Evolutionary conservation across 2,888 invertebrate species (phyloP).

Genomic region (Tortricodes alternella): DNA sequence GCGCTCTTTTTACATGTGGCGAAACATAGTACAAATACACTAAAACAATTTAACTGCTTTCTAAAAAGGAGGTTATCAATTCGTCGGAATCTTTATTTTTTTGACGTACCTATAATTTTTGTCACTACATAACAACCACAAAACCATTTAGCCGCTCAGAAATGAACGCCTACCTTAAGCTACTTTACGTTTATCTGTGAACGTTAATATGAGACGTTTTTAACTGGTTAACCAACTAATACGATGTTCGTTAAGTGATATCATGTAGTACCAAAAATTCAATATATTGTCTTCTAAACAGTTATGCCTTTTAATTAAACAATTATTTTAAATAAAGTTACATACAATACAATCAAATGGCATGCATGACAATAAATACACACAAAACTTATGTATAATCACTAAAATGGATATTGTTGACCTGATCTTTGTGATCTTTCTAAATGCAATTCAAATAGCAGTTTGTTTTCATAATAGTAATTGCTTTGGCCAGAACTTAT

Average conservation of each 20-base stretch:
- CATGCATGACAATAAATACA: constrained; percentile 53
- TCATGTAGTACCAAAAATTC: constrained; percentile 8
- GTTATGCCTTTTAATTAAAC: constrained; percentile 40
- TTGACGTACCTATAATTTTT: no score
- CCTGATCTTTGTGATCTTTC: constrained; percentile 88
- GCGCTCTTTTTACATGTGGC: no score
- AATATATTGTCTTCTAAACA: constrained; percentile 35
- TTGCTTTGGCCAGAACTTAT: constrained; percentile 90
- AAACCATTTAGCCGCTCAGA: no score
- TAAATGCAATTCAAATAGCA: constrained; percentile 92
- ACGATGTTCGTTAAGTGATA: not conserved
- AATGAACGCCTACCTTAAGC: no score
- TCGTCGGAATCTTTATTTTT: no score
- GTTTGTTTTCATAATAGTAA: constrained; percentile 93
- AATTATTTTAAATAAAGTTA: constrained; percentile 47
- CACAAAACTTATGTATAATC: constrained; percentile 52
- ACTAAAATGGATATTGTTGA: constrained; percentile 71
- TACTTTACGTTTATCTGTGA: no score
- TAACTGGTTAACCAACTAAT: no score
- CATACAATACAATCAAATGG: constrained; percentile 47
- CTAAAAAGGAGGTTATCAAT: no score
- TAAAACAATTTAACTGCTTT: no score
- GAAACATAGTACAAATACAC: no score
- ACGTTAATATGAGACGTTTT: no score
- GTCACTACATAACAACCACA: no score